Evolutionary conservation across 2,113 vertebrate genomes (phyloP).

Genomic region (Caranx melampygus): DNA sequence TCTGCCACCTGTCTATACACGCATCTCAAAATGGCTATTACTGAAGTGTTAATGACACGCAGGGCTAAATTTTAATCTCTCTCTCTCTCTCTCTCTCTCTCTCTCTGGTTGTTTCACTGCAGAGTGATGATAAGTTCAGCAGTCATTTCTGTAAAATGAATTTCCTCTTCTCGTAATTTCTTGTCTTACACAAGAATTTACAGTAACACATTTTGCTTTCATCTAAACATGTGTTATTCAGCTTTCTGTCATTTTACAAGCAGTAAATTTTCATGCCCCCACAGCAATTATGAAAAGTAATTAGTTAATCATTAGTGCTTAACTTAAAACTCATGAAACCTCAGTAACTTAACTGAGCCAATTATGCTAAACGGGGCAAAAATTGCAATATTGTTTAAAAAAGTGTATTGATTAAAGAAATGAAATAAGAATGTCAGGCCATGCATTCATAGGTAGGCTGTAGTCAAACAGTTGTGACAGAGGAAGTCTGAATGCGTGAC

Average conservation of each 20-base stretch:
- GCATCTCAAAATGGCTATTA: slow-evolving; percentile 21
- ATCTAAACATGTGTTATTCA: not conserved
- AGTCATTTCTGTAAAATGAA: slow-evolving; percentile 9
- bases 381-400: not conserved
- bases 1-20: slow-evolving; percentile 25
- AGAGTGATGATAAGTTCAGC: slow-evolving; percentile 4
- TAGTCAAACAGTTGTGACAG: slow-evolving; percentile 12
- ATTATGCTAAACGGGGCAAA: not conserved
- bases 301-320: slow-evolving; percentile 1
- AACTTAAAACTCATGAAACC: not conserved
- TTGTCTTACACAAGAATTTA: not conserved
- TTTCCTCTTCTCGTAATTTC: slow-evolving; percentile 1
- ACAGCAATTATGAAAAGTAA: slow-evolving; percentile 8
- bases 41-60: slow-evolving; percentile 42
- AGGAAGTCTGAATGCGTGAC: slow-evolving; percentile 13
- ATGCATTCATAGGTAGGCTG: slow-evolving; percentile 3
- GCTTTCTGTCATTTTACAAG: not conserved
- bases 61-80: not conserved
- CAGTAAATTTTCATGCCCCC: not conserved
- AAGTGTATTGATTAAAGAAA: not conserved
- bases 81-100: not conserved
- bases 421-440: not conserved
- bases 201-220: not conserved
- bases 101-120: slow-evolving; percentile 2
- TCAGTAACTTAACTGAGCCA: slow-evolving; percentile 5